phyloP scores from a whole-genome alignment of 2,888 invertebrate genomes.

The Rambutsinella grinnellia region DNA sequence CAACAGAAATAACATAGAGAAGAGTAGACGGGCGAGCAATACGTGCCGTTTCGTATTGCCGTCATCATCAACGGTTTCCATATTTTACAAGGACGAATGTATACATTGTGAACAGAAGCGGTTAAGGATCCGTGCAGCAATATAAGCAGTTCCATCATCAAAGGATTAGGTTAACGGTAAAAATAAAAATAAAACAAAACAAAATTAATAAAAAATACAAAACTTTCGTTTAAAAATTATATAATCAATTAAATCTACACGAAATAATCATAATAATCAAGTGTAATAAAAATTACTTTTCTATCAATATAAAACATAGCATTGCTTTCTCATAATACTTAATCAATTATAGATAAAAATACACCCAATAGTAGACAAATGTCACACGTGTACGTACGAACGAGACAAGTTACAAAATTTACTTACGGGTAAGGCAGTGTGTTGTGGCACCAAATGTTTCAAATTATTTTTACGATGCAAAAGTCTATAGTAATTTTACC shows the following conservation, averaged over 20 bases:
- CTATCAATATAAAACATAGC: too few relatives aligned
- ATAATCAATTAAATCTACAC: too few relatives aligned
- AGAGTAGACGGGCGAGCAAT: slow-evolving; percentile 25
- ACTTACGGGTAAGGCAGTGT: neutral
- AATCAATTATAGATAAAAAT: neutral
- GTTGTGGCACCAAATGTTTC: neutral
- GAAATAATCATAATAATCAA: too few relatives aligned
- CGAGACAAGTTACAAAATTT: neutral
- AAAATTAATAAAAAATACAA: slow-evolving; percentile 62
- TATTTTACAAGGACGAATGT: slow-evolving; percentile 20
- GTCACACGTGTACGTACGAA: too few relatives aligned
- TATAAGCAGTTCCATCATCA: slow-evolving; percentile 44
- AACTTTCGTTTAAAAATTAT: too few relatives aligned
- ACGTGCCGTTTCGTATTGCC: slow-evolving; percentile 38
- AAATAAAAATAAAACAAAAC: slow-evolving; percentile 50
- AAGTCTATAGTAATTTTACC: neutral
- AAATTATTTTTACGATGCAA: neutral
- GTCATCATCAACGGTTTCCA: slow-evolving; percentile 27
- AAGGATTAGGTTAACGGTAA: slow-evolving; percentile 17
- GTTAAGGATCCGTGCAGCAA: slow-evolving; percentile 23
- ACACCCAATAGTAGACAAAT: neutral
- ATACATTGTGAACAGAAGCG: slow-evolving; percentile 47
- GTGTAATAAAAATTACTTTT: too few relatives aligned
- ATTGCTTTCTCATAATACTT: too few relatives aligned
- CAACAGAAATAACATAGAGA: neutral